These are phyloP conservation scores for Macaria liturata DNA, from an alignment of 2,888 invertebrate species.

Conservation along the genomic window DNA sequence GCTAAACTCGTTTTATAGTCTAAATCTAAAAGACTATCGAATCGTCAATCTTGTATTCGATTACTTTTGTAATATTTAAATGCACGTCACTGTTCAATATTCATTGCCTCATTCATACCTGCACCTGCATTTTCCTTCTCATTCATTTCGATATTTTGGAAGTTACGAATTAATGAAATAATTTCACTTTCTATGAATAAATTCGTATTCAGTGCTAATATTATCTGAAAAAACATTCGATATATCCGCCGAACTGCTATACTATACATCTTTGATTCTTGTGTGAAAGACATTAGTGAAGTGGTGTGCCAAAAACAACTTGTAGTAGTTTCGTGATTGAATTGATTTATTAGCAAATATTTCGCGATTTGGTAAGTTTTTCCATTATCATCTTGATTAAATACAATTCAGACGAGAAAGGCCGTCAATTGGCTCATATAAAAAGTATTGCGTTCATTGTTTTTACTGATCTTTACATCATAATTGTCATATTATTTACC, in stretches of 20 bases:
- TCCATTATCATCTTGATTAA: background rate
- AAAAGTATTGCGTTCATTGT: background rate
- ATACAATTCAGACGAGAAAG: background rate
- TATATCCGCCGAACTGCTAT: too few relatives aligned
- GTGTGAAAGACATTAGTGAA: constrained; percentile 28
- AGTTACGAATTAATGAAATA: too few relatives aligned
- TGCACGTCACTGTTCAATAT: too few relatives aligned
- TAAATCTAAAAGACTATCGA: too few relatives aligned
- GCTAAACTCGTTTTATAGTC: too few relatives aligned
- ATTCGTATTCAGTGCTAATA: background rate
- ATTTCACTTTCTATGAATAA: too few relatives aligned
- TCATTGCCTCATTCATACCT: too few relatives aligned
- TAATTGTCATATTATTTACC: background rate
- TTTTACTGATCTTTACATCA: background rate
- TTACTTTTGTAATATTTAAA: too few relatives aligned
- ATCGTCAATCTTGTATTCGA: too few relatives aligned
- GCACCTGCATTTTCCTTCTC: too few relatives aligned
- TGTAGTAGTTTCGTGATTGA: constrained; percentile 28
- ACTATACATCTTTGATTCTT: background rate
- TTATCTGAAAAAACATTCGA: background rate
- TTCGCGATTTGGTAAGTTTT: constrained; percentile 19
- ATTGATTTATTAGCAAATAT: constrained; percentile 15
- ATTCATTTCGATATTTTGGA: too few relatives aligned
- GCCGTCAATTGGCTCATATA: background rate
- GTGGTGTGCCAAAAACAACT: constrained; percentile 36